Evolutionary conservation across 2,888 invertebrate genomes (phyloP), one percentile per base, ranked within the genome.

Genomic region (Agrotis ipsilon): DNA sequence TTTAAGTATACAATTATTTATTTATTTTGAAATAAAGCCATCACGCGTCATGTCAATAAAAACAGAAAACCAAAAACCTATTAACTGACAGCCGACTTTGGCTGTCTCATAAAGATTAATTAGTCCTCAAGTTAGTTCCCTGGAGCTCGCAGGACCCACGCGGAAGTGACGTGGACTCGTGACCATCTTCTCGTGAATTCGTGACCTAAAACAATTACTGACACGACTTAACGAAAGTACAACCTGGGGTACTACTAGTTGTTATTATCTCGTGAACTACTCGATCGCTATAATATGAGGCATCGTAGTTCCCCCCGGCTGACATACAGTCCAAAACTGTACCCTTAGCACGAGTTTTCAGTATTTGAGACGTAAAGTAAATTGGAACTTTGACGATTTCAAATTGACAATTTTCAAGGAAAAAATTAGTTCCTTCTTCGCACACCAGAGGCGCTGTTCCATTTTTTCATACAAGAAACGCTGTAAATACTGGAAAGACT

Each of bases 131-230:
- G 5, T n/a, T 16, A n/a, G 13, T 57, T 68, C 57, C 24, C 18
- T 51, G 18, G 39, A 54, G 18, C 32, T n/a, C 55, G 9, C 24
- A 19, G 45, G 13, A 45, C 39, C 46, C 46, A 48, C 61, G 13
- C 21, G 57, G 45, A 48, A 75, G 57, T 58, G 61, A 27, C 61
- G 32, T 46, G 51, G 3, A 21, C 68, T 75, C 72, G 72, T 74
- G 74, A 69, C 69, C 51, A 69, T 2, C 39, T 61, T 21, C 16
- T 58, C 69, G 27, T 48, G 58, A 52, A 52, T 69, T 75, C 69
- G 74, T 74, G 76, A 74, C 48, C 61, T 75, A 9, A 61, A 75
- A 57, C 75, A 46, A 73, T 73, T 60, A 49, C 68, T 24, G 6
- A 18, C 57, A 46, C 65, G 49, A 72, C 57, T 27, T 45, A 63